Conservation (phyloP, 1,140 invertebrate genomes). For the Latrodectus geometricus region DNA sequence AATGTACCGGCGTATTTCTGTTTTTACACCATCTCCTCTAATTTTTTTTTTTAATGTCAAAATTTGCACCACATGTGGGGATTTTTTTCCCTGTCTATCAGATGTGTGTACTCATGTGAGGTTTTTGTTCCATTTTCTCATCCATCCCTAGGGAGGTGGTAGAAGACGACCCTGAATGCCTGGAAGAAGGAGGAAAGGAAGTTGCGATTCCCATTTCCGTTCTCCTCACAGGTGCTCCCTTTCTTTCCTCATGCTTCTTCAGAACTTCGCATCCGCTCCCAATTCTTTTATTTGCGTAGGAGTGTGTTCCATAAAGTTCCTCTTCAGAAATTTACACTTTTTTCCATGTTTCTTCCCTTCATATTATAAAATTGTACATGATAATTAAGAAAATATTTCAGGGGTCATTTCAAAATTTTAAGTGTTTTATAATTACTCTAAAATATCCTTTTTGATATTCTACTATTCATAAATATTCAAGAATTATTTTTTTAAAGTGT, state of each 20-base stretch:
- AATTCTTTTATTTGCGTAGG: not conserved
- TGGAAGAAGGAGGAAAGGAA: not conserved
- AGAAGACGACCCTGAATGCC: not conserved
- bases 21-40: too few relatives aligned
- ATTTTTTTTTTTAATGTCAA: too few relatives aligned
- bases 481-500: too few relatives aligned
- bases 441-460: too few relatives aligned
- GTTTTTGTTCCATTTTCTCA: conserved; percentile 1
- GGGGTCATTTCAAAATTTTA: too few relatives aligned
- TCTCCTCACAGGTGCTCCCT: not conserved
- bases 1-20: too few relatives aligned
- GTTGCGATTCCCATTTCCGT: not conserved
- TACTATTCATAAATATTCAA: too few relatives aligned
- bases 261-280: not conserved
- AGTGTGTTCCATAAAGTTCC: not conserved
- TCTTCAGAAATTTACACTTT: not conserved
- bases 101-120: not conserved
- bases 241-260: not conserved
- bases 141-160: not conserved
- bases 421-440: too few relatives aligned
- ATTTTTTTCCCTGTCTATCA: not conserved
- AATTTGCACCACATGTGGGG: too few relatives aligned
- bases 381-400: too few relatives aligned
- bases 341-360: not conserved
- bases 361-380: too few relatives aligned